A percentile compares a stretch with the other conserved stretches of the same genome.
Evolutionary conservation across 2,888 invertebrate species (phyloP).

Genomic region (Erebia ligea): DNA sequence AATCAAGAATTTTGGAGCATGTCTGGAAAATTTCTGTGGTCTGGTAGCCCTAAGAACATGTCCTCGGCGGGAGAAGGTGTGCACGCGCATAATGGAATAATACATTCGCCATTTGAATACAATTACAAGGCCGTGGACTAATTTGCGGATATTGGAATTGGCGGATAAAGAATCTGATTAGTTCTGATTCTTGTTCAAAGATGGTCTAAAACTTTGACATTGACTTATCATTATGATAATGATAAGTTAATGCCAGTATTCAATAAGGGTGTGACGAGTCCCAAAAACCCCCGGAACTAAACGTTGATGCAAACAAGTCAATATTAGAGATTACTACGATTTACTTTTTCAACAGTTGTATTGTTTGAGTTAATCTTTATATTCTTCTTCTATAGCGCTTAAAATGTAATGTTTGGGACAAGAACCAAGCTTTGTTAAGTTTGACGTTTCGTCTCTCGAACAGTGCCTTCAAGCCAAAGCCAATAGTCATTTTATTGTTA

Average conservation of each 20-base stretch:
- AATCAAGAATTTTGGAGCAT: not conserved
- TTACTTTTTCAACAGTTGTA: too few species aligned
- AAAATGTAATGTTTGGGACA: too few species aligned
- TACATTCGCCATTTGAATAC: slow-evolving; percentile 69
- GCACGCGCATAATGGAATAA: slow-evolving; percentile 65
- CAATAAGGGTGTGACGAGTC: not conserved
- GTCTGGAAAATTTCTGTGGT: not conserved
- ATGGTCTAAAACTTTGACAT: not conserved
- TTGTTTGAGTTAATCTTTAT: too few species aligned
- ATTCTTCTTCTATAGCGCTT: too few species aligned
- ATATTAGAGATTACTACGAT: too few species aligned
- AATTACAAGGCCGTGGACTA: slow-evolving; percentile 64
- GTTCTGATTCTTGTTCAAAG: slow-evolving; percentile 11
- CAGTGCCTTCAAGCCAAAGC: too few species aligned
- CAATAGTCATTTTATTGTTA: too few species aligned
- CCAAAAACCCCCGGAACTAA: too few species aligned
- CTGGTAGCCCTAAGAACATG: slow-evolving; percentile 29
- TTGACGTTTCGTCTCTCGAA: too few species aligned
- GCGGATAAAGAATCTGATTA: slow-evolving; percentile 31
- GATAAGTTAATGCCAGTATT: too few species aligned
- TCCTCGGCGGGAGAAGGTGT: slow-evolving; percentile 51
- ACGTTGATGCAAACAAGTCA: too few species aligned
- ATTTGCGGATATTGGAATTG: slow-evolving; percentile 48
- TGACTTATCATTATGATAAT: not conserved
- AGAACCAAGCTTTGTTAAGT: too few species aligned